Evolutionary conservation across 2,797 vertebrate species (phyloP), one percentile per base, ranked within the genome.

Genomic region (Centropyge bicolor): DNA sequence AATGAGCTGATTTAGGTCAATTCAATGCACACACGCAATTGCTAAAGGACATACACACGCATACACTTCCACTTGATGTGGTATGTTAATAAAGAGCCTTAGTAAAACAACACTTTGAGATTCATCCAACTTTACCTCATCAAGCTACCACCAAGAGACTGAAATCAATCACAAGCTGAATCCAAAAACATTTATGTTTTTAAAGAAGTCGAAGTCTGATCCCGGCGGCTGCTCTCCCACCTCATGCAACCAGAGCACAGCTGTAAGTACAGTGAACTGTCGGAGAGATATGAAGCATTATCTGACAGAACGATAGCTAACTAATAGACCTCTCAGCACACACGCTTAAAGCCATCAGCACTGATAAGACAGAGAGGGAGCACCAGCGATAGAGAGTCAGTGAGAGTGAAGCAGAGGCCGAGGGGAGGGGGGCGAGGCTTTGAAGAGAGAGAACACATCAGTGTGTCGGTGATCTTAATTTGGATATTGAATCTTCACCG

Each of bases 321-420:
- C 91, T 91, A 92, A 91, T 81, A 92, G 90, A 86, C 84, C 87
- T 89, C 88, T 92, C 90, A 90, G 87, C 82, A 76, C 88, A 77
- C 80, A 76, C 24, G 77, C 86, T 86, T 86, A 80, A 88, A 91
- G 85, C 83, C 76, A 87, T 86, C 88, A 67, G 80, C 27, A 6
- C 79, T 86, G 91, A 93, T 91, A 93, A 92, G 86, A 75, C 79
- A 24, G 68, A 72, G 70, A 90, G 81, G 59, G 60, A 74, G 72
- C 17, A 3, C 13, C 14, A 54, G 71, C 78, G 74, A 78, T 31
- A 74, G 70, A 52, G 22, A 80, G 70, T 80, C 78, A 79, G 62
- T 52, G 57, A 77, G 74, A 81, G 69, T 62, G 66, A 90, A 56
- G 67, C 48, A 27, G 36, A 69, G 48, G 43, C 67, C 45, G 40